A percentile compares a stretch with the other conserved stretches of the same genome.
These are phyloP conservation scores for western clawed frog (Xenopus tropicalis) DNA, from an alignment of 2,113 vertebrate species.

Conservation along the genomic window UCB_Xtro_10.0 CM004447.2:105920001-105920500, in stretches of 20 bases:
- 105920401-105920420: constrained; percentile 97
- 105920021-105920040: background rate
- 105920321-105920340: constrained; percentile 66
- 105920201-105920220: constrained; percentile 66
- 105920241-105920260: constrained; percentile 62
- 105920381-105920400: constrained; percentile 97
- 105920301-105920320: constrained; percentile 65
- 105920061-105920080: constrained; percentile 96
- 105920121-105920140: constrained; percentile 96
- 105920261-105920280: constrained; percentile 66
- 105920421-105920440: constrained; percentile 97
- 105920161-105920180: constrained; percentile 23
- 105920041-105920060: constrained; percentile 36
- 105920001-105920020: too few species aligned
- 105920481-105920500: constrained; percentile 94
- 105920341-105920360: fast-evolving
- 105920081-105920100: constrained; percentile 94
- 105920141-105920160: constrained; percentile 96
- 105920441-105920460: constrained; percentile 98
- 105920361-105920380: constrained; percentile 69
- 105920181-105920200: background rate
- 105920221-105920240: constrained; percentile 72
- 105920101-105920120: constrained; percentile 96
- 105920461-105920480: constrained; percentile 96
- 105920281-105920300: constrained; percentile 76